These are phyloP conservation scores for Synanthedon myopaeformis DNA, from an alignment of 2,888 invertebrate species.

Conservation along the genomic window DNA sequence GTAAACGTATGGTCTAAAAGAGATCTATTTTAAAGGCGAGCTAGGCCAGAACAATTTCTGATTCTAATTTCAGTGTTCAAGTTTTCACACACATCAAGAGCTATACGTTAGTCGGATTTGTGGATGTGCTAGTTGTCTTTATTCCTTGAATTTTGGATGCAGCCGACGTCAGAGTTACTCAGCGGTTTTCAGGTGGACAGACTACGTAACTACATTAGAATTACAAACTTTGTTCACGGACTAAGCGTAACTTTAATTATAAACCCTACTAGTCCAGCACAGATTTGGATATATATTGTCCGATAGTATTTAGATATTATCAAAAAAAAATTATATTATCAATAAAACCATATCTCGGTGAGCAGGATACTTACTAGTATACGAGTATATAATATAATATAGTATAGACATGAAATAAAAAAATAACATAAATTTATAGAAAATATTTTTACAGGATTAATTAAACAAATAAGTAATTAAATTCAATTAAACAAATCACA, in stretches of 20 bases:
- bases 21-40: no score
- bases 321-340: no score
- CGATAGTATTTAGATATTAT: no score
- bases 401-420: no score
- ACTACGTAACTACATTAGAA: constrained; percentile 41
- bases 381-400: no score
- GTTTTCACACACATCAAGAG: constrained; percentile 23
- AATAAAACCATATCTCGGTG: no score
- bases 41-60: constrained; percentile 18
- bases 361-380: no score
- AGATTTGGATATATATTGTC: background rate
- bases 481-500: no score
- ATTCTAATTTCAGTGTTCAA: constrained; percentile 28
- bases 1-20: no score
- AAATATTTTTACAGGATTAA: no score
- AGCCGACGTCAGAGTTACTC: constrained; percentile 39
- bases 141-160: constrained; percentile 54
- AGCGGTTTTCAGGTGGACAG: constrained; percentile 39
- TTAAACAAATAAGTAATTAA: no score
- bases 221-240: constrained; percentile 29
- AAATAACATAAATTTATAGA: no score
- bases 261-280: background rate
- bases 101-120: constrained; percentile 31
- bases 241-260: background rate
- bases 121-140: constrained; percentile 38